These are phyloP conservation scores for Gymnocheta viridis DNA, from an alignment of 2,888 invertebrate species.

Conservation along the genomic window DNA sequence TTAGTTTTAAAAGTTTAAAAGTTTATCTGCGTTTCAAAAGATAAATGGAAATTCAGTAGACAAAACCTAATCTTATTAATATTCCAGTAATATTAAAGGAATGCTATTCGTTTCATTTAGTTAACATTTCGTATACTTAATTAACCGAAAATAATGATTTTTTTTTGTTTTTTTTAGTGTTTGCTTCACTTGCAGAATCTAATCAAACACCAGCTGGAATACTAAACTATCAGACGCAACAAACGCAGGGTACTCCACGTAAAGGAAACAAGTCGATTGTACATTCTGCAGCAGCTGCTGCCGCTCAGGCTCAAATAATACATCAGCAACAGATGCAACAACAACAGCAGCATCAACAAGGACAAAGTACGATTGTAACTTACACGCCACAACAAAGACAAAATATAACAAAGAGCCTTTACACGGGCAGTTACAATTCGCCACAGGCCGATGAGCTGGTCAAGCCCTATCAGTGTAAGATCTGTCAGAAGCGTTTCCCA, in stretches of 20 bases:
- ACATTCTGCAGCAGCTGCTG: slow-evolving; percentile 67
- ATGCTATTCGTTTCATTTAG: slow-evolving; percentile 25
- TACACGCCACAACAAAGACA: slow-evolving; percentile 75
- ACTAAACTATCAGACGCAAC: slow-evolving; percentile 76
- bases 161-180: slow-evolving; percentile 46
- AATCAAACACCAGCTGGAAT: slow-evolving; percentile 76
- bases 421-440: slow-evolving; percentile 79
- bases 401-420: slow-evolving; percentile 79
- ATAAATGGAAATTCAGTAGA: too few relatives aligned
- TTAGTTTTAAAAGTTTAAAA: too few relatives aligned
- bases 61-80: too few relatives aligned
- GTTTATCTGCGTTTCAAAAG: too few relatives aligned
- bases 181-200: slow-evolving; percentile 60
- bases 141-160: background rate
- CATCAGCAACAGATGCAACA: slow-evolving; percentile 70
- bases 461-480: slow-evolving; percentile 79
- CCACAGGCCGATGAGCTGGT: slow-evolving; percentile 79
- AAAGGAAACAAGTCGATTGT: slow-evolving; percentile 64
- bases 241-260: slow-evolving; percentile 66
- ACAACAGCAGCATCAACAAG: slow-evolving; percentile 70
- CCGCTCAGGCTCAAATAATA: slow-evolving; percentile 66
- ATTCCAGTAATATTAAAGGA: too few relatives aligned
- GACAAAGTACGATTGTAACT: slow-evolving; percentile 76
- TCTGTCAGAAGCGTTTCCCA: slow-evolving; percentile 79
- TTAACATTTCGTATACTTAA: background rate